phyloP scores from a whole-genome alignment of 2,888 invertebrate genomes.

The Cheiracanthium punctorium region DNA sequence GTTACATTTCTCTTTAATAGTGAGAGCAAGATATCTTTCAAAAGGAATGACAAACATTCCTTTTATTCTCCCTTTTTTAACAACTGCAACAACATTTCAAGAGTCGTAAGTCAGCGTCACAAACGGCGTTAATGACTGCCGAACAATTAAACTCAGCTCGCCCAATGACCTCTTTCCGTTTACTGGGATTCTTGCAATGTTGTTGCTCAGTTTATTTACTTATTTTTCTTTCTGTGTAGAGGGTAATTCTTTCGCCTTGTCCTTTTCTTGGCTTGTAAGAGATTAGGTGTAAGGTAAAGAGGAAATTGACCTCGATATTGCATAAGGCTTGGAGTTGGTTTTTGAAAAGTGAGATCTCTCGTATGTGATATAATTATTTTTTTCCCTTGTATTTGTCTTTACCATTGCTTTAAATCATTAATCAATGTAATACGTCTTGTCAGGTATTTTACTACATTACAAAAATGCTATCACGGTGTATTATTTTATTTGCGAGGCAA shows the following conservation, averaged over 20 bases:
- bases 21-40: neutral
- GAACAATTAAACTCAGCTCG: neutral
- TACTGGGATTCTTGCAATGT: neutral
- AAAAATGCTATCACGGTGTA: too few species aligned
- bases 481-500: too few species aligned
- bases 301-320: too few species aligned
- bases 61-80: neutral
- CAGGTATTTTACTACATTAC: too few species aligned
- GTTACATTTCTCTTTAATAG: neutral
- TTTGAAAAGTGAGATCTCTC: too few species aligned
- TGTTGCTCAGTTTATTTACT: neutral
- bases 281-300: neutral
- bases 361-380: too few species aligned
- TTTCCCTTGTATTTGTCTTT: too few species aligned
- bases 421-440: too few species aligned
- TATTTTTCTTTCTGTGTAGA: neutral
- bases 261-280: neutral
- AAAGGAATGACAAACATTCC: neutral
- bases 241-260: neutral
- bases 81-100: neutral
- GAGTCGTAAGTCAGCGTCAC: neutral
- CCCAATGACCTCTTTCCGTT: neutral
- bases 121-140: neutral
- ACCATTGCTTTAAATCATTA: too few species aligned
- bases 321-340: too few species aligned